A percentile compares a stretch with the other conserved stretches of the same genome.
Evolutionary conservation across 1,140 invertebrate species (phyloP).

Genomic region (Lucilia sericata): DNA sequence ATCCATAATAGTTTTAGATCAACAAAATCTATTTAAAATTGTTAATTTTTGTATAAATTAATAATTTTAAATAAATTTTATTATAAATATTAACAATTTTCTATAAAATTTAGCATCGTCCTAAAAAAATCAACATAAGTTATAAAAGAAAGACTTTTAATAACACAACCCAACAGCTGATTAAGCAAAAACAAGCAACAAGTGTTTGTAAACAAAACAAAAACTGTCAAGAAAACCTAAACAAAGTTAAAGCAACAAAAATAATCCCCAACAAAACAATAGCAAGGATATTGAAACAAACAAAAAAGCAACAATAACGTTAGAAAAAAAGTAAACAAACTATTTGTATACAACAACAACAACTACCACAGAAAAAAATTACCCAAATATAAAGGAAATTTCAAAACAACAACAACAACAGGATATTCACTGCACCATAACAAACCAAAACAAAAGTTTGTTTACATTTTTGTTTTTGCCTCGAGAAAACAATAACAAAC

Average conservation of each 20-base stretch:
- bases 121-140: background rate
- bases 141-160: background rate
- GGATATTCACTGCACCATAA: no score
- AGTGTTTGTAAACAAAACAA: background rate
- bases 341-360: background rate
- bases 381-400: no score
- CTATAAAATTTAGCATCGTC: background rate
- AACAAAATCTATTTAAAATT: no score
- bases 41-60: background rate
- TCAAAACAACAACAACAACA: no score
- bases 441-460: no score
- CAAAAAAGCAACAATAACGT: background rate
- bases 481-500: no score
- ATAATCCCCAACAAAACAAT: background rate
- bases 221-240: no score
- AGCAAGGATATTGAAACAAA: background rate
- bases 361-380: background rate
- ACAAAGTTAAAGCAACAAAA: background rate
- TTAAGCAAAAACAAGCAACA: background rate
- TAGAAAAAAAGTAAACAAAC: background rate
- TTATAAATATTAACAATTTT: background rate
- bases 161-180: background rate
- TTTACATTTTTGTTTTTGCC: no score
- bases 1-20: no score
- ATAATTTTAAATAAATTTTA: constrained; percentile 1